Base-by-base conservation (phyloP, 1,140 invertebrate genomes). In the Lepidurus arcticus region DNA sequence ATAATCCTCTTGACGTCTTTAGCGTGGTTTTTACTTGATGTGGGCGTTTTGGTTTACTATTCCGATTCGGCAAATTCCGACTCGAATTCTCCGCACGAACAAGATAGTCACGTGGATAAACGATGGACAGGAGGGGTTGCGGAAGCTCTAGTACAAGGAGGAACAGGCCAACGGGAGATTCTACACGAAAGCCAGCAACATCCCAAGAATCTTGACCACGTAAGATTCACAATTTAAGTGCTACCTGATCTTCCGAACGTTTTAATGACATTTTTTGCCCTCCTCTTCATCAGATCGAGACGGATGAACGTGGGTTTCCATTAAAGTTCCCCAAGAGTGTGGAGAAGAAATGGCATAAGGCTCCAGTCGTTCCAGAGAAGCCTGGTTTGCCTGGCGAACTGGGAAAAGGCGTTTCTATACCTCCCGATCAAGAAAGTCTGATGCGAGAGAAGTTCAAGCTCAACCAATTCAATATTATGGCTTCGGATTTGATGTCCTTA, bases 391-490 rank as follows among this genome's bases (percentile, higher is more conserved):
- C 93, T 5, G 97, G 97, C 42, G 96, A 98, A 87, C 88, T 93
- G 88, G 97, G 94, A 13, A 92, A 92, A 84, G 90, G 94, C 43
- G 96, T 98, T 7, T 90, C 91, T 80, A 93, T 98, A 82, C 91
- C 94, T 42, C 86, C 91, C 5, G 91, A 94, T 26, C 90, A 93
- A 84, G 93, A 98, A 82, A 90, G 90, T 74, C 85, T 94, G 44
- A 94, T 96, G 88, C 92, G 97, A 86, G 94, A 98, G 82, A 95
- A 96, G 84, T 98, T 98, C 85, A 97, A 97, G 85, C 88, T 96
- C 80, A 98, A 99, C 88, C 96, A 99, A 87, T 99, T 99, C 86
- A 99, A 99, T 87, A 87, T 99, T 80, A 86, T 98, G 84, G 97
- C 97, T 74, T 98, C 95, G 85, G 97, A 99, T 86, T 93, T 95